Evolutionary conservation across 2,113 vertebrate species (phyloP).

Genomic region (Nanorana parkeri): DNA sequence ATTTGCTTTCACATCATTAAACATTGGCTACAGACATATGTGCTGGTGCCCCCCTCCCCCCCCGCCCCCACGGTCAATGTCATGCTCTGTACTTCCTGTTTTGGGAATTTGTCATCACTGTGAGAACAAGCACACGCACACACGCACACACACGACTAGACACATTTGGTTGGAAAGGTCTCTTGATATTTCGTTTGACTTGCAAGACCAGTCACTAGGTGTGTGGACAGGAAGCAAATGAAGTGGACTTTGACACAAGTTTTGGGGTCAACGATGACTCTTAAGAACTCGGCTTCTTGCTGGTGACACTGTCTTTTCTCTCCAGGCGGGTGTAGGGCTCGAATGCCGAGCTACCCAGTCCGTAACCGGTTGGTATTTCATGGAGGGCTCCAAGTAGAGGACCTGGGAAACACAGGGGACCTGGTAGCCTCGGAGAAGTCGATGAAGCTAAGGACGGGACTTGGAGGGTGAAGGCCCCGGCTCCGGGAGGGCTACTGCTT

Average conservation of each 20-base stretch:
- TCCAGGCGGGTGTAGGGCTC: slow-evolving; percentile 89
- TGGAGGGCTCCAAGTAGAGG: slow-evolving; percentile 78
- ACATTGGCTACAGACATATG: slow-evolving; percentile 6
- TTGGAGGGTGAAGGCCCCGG: slow-evolving; percentile 73
- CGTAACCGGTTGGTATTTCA: slow-evolving; percentile 77
- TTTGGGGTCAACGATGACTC: background rate
- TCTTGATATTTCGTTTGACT: slow-evolving; percentile 40
- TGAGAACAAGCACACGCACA: slow-evolving; percentile 51
- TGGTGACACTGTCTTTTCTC: slow-evolving; percentile 74
- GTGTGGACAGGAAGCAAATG: slow-evolving; percentile 18
- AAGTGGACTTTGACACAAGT: slow-evolving; percentile 55
- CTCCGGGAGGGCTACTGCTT: slow-evolving; percentile 64
- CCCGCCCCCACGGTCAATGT: background rate
- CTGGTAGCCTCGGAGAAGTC: slow-evolving; percentile 71
- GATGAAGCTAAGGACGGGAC: slow-evolving; percentile 72
- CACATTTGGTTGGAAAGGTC: slow-evolving; percentile 9
- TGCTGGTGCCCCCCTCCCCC: no score
- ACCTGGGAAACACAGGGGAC: slow-evolving; percentile 79
- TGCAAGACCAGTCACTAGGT: slow-evolving; percentile 24
- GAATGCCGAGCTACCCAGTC: slow-evolving; percentile 87
- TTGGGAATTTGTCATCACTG: slow-evolving; percentile 29
- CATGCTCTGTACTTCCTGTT: background rate
- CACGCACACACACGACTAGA: slow-evolving; percentile 53
- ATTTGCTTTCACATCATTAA: background rate
- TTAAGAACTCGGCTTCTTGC: slow-evolving; percentile 83